Evolutionary conservation across 2,797 vertebrate species (phyloP).

Genomic region (Hydrolagus colliei): DNA sequence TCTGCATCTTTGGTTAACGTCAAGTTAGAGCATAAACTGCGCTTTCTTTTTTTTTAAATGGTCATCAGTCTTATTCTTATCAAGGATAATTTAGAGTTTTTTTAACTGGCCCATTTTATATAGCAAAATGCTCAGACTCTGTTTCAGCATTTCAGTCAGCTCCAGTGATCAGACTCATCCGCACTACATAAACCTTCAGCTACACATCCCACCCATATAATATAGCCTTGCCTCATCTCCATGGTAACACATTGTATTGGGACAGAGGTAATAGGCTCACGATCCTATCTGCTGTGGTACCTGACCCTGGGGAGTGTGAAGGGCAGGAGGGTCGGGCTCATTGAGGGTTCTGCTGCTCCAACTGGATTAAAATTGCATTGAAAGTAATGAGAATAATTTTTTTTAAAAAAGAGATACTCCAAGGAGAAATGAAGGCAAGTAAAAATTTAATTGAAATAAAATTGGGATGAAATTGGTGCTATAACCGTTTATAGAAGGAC

Average conservation of each 20-base stretch:
- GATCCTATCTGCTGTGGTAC: not conserved
- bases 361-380: not conserved
- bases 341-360: not conserved
- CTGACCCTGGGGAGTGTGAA: not conserved
- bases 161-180: not conserved
- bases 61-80: not conserved
- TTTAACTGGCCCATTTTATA: not conserved
- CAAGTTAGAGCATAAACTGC: not conserved
- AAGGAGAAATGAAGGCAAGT: too few species aligned
- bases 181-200: not conserved
- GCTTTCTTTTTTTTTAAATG: not conserved
- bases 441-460: not conserved
- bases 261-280: not conserved
- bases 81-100: not conserved
- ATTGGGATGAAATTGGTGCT: not conserved
- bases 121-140: not conserved
- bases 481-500: not conserved
- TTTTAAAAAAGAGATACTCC: not conserved
- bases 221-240: not conserved
- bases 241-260: not conserved
- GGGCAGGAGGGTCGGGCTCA: not conserved
- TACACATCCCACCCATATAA: not conserved
- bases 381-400: not conserved
- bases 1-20: not conserved
- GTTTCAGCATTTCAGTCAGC: not conserved